Percentiles rank a stretch among this genome's conserved stretches.
phyloP scores from a whole-genome alignment of 1,140 invertebrate genomes.

The Tetramorium alpestre region DNA sequence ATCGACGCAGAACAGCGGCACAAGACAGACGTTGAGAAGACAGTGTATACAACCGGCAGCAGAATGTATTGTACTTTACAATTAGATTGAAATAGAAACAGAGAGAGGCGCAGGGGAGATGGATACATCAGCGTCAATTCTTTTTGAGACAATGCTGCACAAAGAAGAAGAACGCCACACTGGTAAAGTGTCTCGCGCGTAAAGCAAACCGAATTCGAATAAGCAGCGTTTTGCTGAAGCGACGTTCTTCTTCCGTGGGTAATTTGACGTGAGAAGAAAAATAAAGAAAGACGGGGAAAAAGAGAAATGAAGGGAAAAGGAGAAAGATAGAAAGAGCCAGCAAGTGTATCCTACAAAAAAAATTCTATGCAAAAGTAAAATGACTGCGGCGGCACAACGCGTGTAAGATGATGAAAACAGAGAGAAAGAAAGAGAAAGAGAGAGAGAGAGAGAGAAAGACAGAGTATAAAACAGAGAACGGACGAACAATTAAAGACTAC shows the following conservation, averaged over 20 bases:
- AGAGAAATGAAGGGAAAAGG: background rate
- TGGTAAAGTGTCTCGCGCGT: background rate
- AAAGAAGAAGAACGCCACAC: constrained; percentile 17
- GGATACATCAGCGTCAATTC: background rate
- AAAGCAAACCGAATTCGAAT: background rate
- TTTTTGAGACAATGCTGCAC: constrained; percentile 9
- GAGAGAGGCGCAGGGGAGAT: background rate
- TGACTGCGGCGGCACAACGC: constrained; percentile 55
- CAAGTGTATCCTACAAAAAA: constrained; percentile 37
- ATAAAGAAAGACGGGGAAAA: constrained; percentile 25
- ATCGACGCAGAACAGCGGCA: constrained; percentile 65
- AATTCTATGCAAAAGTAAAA: constrained; percentile 32
- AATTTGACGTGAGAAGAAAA: background rate
- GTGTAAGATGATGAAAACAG: constrained; percentile 44
- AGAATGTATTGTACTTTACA: constrained; percentile 35
- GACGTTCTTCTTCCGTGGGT: background rate
- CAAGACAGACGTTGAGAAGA: constrained; percentile 63
- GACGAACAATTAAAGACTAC: constrained; percentile 55
- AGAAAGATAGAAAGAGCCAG: constrained; percentile 25
- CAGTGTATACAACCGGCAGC: constrained; percentile 52
- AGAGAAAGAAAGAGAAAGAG: background rate
- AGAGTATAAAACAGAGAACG: constrained; percentile 43
- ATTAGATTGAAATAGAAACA: constrained; percentile 6
- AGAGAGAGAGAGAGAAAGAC: background rate
- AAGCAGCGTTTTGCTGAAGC: background rate